phyloP scores from a whole-genome alignment of 2,888 invertebrate genomes.

The Amphipyra berbera region DNA sequence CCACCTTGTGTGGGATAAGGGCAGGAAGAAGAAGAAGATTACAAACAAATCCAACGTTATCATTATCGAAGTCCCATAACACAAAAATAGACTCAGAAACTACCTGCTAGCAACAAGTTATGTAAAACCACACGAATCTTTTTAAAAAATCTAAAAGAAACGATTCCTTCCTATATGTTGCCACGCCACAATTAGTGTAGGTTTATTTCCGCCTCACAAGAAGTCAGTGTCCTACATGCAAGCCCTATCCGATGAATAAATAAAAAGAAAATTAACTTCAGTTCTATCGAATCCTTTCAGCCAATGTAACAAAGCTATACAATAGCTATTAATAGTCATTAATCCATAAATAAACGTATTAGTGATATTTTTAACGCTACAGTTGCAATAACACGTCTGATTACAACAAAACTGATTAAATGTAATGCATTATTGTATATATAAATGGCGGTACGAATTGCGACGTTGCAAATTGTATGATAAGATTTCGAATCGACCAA shows the following conservation, averaged over 20 bases:
- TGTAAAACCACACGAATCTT: too few species aligned
- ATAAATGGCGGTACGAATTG: conserved; percentile 45
- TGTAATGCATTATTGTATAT: conserved; percentile 55
- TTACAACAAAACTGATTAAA: conserved; percentile 55
- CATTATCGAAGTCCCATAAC: too few species aligned
- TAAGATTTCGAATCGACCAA: conserved; percentile 51
- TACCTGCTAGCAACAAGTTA: too few species aligned
- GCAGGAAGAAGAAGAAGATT: too few species aligned
- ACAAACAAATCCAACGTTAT: too few species aligned
- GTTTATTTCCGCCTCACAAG: conserved; percentile 1
- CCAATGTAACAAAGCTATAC: neutral
- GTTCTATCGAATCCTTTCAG: neutral
- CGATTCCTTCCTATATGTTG: too few species aligned
- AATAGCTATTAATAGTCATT: conserved; percentile 18
- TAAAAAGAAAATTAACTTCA: conserved; percentile 1
- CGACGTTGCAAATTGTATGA: conserved; percentile 55
- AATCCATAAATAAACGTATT: conserved; percentile 31
- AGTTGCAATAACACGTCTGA: conserved; percentile 39
- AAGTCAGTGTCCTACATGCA: neutral
- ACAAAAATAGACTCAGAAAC: too few species aligned
- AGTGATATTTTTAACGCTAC: conserved; percentile 46
- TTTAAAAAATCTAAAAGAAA: too few species aligned
- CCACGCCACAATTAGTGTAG: too few species aligned
- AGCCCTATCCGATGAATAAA: neutral
- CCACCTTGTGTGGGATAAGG: too few species aligned